A percentile compares a stretch with the other conserved stretches of the same genome.
phyloP scores from a whole-genome alignment of 2,797 vertebrate species.

The Prionace glauca region DNA sequence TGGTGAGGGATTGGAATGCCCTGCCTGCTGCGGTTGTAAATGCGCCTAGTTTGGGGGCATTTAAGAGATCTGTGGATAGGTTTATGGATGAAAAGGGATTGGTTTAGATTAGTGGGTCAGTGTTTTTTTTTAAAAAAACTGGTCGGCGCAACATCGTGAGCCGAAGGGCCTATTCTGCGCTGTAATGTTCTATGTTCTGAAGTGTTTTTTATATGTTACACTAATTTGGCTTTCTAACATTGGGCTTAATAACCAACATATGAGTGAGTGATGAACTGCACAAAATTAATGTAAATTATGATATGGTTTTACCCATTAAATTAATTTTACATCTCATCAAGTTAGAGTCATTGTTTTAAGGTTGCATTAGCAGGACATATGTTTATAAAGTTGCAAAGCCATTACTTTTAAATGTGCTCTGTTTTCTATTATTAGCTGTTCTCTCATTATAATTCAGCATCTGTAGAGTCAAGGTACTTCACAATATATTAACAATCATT shows the following conservation, averaged over 20 bases:
- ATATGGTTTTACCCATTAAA: not conserved
- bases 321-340: not conserved
- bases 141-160: no score
- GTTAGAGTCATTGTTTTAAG: not conserved
- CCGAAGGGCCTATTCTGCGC: no score
- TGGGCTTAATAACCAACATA: not conserved
- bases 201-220: not conserved
- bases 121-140: no score
- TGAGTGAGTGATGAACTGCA: not conserved
- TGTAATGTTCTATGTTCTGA: no score
- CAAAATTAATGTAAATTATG: not conserved
- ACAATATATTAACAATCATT: not conserved
- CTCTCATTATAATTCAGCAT: not conserved
- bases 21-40: no score
- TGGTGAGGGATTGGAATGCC: no score
- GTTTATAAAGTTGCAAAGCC: not conserved
- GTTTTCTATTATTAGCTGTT: not conserved
- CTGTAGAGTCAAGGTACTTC: not conserved
- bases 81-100: no score
- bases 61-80: no score
- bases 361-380: not conserved
- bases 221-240: not conserved
- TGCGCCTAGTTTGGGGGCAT: no score
- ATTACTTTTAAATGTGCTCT: not conserved
- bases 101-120: no score